Evolutionary conservation across 2,113 vertebrate genomes (phyloP), one percentile per base, ranked within the genome.

Genomic region (Orthonyx spaldingii): DNA sequence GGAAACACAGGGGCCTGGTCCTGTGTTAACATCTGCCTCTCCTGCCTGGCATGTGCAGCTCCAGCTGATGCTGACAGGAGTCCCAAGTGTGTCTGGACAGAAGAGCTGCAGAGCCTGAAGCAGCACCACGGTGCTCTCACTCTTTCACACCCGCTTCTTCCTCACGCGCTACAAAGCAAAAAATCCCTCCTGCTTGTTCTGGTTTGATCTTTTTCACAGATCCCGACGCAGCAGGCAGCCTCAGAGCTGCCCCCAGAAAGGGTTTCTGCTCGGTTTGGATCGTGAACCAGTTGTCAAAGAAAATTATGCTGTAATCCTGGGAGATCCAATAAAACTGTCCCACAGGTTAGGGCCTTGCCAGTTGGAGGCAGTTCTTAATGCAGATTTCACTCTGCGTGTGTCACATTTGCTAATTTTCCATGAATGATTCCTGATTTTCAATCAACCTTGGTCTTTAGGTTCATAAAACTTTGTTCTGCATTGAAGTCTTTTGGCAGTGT

Each of bases 391-490:
- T 93, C 90, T 30, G 41, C 1, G 0, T 84, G 64, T 94, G 80
- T 93, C 94, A 63, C 44, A 56, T 92, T 66, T 92, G 71, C 83
- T 94, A 93, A 93, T 93, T 96, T 96, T 93, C 93, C 88, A 32
- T 93, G 85, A 96, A 94, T 91, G 87, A 93, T 95, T 95, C 85
- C 94, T 93, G 88, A 89, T 88, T 97, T 93, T 95, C 88, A 96
- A 84, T 92, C 4, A 26, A 93, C 93, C 94, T 96, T 92, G 77
- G 64, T 85, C 95, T 93, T 96, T 77, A 78, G 79, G 52, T 90
- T 88, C 63, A 15, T 93, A 95, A 94, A 93, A 92, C 75, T 91
- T 81, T 77, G 53, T 64, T 96, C 86, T 76, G 64, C 82, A 83
- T 33, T 50, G 41, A 70, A 72, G 71, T 66, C 52, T 95, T 94